These are phyloP conservation scores for Alloplasta piceator DNA, from an alignment of 2,888 invertebrate genomes.

Conservation along the genomic window DNA sequence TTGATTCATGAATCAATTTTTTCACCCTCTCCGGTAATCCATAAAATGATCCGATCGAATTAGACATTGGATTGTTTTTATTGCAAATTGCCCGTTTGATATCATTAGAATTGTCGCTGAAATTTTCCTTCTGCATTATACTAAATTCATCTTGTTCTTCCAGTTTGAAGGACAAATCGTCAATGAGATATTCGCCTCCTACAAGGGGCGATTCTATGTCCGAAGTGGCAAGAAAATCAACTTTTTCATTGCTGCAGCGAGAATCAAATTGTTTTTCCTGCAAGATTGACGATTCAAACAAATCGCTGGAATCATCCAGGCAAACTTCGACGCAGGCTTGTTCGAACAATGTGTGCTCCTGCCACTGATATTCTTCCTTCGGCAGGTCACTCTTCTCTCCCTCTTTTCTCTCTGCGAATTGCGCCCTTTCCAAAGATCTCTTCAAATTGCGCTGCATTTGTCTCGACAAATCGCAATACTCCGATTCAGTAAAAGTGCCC, in stretches of 20 bases:
- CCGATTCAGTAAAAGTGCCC: neutral
- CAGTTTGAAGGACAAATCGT: slow-evolving; percentile 41
- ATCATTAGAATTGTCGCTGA: neutral
- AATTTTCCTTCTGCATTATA: slow-evolving; percentile 17
- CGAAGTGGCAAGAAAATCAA: neutral
- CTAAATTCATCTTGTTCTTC: slow-evolving; percentile 49
- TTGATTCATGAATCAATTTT: slow-evolving; percentile 88
- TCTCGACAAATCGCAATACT: slow-evolving; percentile 51
- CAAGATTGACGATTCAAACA: slow-evolving; percentile 15
- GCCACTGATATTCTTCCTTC: slow-evolving; percentile 42
- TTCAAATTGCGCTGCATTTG: slow-evolving; percentile 43
- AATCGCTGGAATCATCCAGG: slow-evolving; percentile 21
- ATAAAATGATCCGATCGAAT: slow-evolving; percentile 86
- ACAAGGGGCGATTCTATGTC: slow-evolving; percentile 3
- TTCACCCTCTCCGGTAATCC: slow-evolving; percentile 90
- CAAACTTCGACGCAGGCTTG: slow-evolving; percentile 23
- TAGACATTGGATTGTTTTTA: slow-evolving; percentile 1
- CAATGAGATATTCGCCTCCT: slow-evolving; percentile 50
- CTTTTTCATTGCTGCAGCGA: neutral
- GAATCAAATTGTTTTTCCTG: neutral
- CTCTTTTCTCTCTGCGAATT: slow-evolving; percentile 7
- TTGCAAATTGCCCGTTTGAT: slow-evolving; percentile 4
- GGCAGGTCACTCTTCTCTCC: slow-evolving; percentile 10
- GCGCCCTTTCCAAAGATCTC: neutral
- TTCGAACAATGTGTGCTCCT: slow-evolving; percentile 48